Evolutionary conservation across 1,140 invertebrate species (phyloP), one percentile per base, ranked within the genome.

Genomic region (Drosophila ficusphila): DNA sequence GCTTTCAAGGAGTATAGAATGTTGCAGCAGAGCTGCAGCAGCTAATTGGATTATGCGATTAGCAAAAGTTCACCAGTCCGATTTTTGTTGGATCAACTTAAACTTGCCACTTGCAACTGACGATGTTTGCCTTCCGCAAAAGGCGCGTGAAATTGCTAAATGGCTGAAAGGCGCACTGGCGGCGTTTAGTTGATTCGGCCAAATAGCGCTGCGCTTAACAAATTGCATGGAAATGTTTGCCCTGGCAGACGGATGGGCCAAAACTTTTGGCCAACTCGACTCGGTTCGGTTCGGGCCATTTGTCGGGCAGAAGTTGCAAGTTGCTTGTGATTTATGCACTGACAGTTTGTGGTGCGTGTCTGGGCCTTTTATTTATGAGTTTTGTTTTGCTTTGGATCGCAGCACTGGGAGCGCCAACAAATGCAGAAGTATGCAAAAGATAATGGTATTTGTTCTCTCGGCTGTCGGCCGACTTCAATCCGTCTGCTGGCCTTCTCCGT

Each of bases 21-120:
- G 42, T 44, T 27, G 21, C 39, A 21, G 29, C 9, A 19, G 25
- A 65, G 31, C 42, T 53, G 36, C n/a, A 42, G 19, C 46, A 52
- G 54, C 78, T 86, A 86, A 81, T 86, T 85, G 72, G 81, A 68
- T 85, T 69, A 76, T 70, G 62, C 46, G 69, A 86, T 85, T 86
- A 85, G 73, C 76, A 41, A n/a, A 53, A 52, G 39, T 38, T 39
- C 21, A 56, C 7, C 42, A 60, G 53, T 14, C 3, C 2, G n/a
- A 29, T 61, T 61, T 38, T 38, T 14, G n/a, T 36, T 51, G 46
- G 23, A 4, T 8, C 9, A 5, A 25, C 31, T 38, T 27, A 19
- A 51, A 42, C 34, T 29, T 12, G 48, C 42, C n/a, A n/a, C n/a
- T 34, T 38, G 39, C 49, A 38, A 27, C 12, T 31, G 8, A 18